Evolutionary conservation across 2,797 vertebrate species (phyloP).

Genomic region (Geotrypetes seraphini): DNA sequence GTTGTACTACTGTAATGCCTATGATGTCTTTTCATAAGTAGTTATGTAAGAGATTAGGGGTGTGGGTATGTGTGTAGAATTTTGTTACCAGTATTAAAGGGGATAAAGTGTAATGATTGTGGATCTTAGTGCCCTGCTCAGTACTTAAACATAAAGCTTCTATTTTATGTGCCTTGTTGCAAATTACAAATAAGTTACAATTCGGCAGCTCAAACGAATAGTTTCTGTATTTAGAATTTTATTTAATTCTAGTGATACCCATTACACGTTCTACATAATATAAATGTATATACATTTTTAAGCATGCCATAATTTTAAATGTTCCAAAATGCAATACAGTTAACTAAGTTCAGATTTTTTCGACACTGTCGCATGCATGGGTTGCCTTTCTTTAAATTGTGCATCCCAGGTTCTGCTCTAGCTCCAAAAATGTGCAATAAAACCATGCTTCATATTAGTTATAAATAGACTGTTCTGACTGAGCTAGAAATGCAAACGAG

Average conservation of each 20-base stretch:
- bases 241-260: conserved; percentile 7
- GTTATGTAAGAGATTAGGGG: conserved; percentile 5
- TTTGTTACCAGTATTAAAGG: conserved; percentile 16
- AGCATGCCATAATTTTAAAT: too few relatives aligned
- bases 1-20: conserved; percentile 26
- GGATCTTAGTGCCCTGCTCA: conserved; percentile 25
- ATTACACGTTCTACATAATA: conserved; percentile 6
- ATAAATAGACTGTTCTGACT: too few relatives aligned
- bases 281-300: too few relatives aligned
- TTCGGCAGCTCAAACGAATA: conserved; percentile 14
- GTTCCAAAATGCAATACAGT: too few relatives aligned
- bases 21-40: conserved; percentile 18
- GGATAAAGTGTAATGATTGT: background rate
- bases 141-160: conserved; percentile 23
- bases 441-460: too few relatives aligned
- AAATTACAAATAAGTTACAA: conserved; percentile 20
- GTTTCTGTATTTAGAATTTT: conserved; percentile 9
- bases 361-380: too few relatives aligned
- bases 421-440: too few relatives aligned
- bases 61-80: conserved; percentile 10
- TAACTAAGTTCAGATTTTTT: too few relatives aligned
- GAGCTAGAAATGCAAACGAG: too few relatives aligned
- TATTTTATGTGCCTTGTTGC: conserved; percentile 43
- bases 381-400: too few relatives aligned
- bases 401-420: too few relatives aligned